phyloP scores from a whole-genome alignment of 2,888 invertebrate species.

The Lydus trimaculatus region DNA sequence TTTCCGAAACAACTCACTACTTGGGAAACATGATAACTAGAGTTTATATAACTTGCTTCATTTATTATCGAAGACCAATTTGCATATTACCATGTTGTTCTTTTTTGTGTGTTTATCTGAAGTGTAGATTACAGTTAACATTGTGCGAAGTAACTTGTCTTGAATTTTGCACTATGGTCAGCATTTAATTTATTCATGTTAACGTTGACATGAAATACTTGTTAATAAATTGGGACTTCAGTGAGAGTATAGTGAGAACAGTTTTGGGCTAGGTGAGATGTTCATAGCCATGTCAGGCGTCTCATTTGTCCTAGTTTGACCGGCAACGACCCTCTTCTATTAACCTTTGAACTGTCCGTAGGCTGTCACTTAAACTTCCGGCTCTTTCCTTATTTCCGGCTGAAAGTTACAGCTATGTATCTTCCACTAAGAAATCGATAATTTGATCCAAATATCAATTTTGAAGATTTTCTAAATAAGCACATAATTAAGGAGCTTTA shows the following conservation, averaged over 20 bases:
- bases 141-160: no score
- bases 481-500: not conserved
- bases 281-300: conserved; percentile 45
- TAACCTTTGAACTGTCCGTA: conserved; percentile 49
- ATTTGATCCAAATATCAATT: conserved; percentile 27
- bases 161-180: conserved; percentile 2
- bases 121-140: no score
- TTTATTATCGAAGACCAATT: not conserved
- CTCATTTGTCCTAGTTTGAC: conserved; percentile 50
- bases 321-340: conserved; percentile 50
- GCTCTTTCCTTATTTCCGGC: conserved; percentile 34
- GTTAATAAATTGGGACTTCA: conserved; percentile 22
- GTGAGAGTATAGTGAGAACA: conserved; percentile 15
- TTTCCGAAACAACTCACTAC: not conserved
- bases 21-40: not conserved
- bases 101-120: not conserved
- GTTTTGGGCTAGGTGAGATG: conserved; percentile 32
- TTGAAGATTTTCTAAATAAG: not conserved
- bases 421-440: conserved; percentile 20
- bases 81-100: not conserved
- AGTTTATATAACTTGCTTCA: not conserved
- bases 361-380: conserved; percentile 35
- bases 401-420: conserved; percentile 23
- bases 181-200: conserved; percentile 25
- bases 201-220: conserved; percentile 22